Conservation (phyloP, 2,113 vertebrate species). For the Oncorhynchus keta region DNA sequence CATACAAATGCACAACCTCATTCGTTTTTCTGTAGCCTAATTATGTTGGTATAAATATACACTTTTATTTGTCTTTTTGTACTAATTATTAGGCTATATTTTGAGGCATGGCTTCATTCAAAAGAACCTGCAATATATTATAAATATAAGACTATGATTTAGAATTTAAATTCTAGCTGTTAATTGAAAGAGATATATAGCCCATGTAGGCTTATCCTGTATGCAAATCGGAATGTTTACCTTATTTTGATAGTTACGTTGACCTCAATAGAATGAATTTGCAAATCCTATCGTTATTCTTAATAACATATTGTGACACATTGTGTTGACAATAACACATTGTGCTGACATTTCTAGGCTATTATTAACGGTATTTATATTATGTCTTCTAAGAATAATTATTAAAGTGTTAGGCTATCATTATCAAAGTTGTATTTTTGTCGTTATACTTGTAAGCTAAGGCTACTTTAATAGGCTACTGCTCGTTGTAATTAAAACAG, state of each 20-base stretch:
- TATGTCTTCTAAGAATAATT: no score
- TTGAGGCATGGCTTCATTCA: no score
- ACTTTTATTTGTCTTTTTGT: neutral
- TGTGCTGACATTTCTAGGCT: no score
- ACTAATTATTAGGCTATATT: neutral
- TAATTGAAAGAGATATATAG: no score
- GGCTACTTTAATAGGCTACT: neutral
- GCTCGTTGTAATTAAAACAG: constrained; percentile 18
- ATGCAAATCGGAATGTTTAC: neutral
- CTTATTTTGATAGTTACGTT: neutral
- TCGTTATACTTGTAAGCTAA: neutral
- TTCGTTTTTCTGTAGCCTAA: neutral
- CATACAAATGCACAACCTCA: neutral
- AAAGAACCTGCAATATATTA: no score
- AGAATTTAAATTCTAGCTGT: no score
- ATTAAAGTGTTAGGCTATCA: no score
- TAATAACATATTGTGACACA: neutral
- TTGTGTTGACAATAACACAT: no score
- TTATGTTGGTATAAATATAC: neutral
- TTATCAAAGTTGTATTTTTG: neutral
- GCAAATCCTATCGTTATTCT: neutral
- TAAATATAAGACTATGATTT: no score
- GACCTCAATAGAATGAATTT: neutral
- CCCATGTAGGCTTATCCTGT: no score
- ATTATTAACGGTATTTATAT: no score